Evolutionary conservation across 2,797 vertebrate species (phyloP), one percentile per base, ranked within the genome.

Genomic region (Acrocephalus scirpaceus): DNA sequence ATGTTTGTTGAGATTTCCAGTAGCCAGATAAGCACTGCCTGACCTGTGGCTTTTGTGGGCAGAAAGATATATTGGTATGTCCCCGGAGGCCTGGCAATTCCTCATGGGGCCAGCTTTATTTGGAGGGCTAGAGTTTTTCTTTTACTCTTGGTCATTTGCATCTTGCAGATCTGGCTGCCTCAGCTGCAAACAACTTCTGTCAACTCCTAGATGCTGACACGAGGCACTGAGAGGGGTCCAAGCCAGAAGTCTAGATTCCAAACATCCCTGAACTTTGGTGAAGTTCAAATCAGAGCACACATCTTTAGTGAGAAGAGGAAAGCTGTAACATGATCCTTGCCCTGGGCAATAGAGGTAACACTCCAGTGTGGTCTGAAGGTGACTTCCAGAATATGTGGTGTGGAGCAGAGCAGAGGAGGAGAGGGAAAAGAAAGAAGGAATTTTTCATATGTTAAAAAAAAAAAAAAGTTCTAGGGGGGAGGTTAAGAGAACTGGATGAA

Each of bases 251-350:
- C 74, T 53, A 64, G 88, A 96, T 96, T 96, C 95, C 96, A 96
- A 92, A 93, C 95, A 92, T 96, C 95, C 77, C 86, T 96, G 96
- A 96, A 96, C 95, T 96, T 66, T 95, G 65, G 88, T 79, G 93
- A 92, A 95, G 96, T 97, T 96, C 95, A 97, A 91, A 96, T 96
- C 96, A 93, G 93, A 95, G 72, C 71, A 93, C 83, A 97, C 93
- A 86, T 93, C 91, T 97, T 73, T 9, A 90, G 88, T 26, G 64
- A 88, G 90, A 95, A 95, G 80, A 94, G 87, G 76, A 93, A 95
- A 88, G 94, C 88, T 96, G 95, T 87, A 94, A 97, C 30, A 40
- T 45, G 93, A 97, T 95, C 80, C 64, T 32, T 54, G 90, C 69
- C 74, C 95, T 95, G 93, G 86, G 86, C 77, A 95, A 92, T 93